These are phyloP conservation scores for Bradypodion ventrale DNA, from an alignment of 2,797 vertebrate genomes.

Conservation along the genomic window DNA sequence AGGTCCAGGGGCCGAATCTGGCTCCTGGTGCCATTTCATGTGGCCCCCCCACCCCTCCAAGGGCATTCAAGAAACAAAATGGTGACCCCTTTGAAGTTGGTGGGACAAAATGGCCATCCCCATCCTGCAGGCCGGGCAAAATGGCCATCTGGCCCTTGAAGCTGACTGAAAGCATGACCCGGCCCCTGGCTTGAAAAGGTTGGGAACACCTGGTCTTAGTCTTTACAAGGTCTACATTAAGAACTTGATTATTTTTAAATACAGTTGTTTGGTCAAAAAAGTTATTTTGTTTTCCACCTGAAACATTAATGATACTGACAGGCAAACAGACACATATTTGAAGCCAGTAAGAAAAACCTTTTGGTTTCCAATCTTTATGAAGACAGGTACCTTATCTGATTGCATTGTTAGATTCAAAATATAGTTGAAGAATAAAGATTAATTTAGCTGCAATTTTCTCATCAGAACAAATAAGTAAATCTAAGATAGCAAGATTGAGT, in stretches of 20 bases:
- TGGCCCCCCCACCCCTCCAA: no score
- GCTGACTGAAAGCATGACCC: no score
- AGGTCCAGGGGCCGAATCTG: no score
- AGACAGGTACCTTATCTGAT: neutral
- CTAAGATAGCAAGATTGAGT: conserved; percentile 25
- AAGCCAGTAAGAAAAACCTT: neutral
- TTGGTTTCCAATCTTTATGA: neutral
- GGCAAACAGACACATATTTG: conserved; percentile 12
- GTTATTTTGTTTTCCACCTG: conserved; percentile 19
- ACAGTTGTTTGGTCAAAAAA: neutral
- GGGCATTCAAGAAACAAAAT: no score
- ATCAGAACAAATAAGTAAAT: neutral
- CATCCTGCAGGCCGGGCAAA: no score
- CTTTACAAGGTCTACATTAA: neutral
- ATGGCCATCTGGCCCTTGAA: no score
- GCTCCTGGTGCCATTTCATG: no score
- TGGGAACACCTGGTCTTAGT: neutral
- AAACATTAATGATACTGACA: conserved; percentile 22
- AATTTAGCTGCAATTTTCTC: conserved; percentile 5
- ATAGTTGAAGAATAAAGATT: neutral
- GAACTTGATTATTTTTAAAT: neutral
- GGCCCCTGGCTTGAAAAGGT: neutral
- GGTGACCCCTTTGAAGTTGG: no score
- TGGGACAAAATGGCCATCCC: no score
- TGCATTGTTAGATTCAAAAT: neutral